Base-by-base conservation (phyloP, 2,113 vertebrate genomes). In the Campylorhamphus procurvoides region DNA sequence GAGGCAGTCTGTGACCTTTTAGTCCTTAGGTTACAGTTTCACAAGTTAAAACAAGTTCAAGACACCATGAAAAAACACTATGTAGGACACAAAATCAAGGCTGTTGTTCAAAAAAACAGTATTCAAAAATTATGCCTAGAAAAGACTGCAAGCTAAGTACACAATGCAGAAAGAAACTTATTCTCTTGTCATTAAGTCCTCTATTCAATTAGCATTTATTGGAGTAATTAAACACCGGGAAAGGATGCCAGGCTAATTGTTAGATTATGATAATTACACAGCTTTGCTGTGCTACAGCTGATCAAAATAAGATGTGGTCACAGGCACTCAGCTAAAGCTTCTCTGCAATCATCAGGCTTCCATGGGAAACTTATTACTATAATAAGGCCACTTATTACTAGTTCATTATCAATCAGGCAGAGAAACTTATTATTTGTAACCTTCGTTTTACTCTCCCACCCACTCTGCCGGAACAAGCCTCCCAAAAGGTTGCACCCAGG, bases 241-340 rank as follows among this genome's bases (percentile, higher is more conserved):
- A 98, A 98, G 97, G 98, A 98, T 98, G 98, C 98, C 96, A 97
- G 97, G 98, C 98, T 99, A 99, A 99, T 99, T 99, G 98, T 98
- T 98, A 99, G 98, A 99, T 99, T 98, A 99, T 98, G 98, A 98
- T 99, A 99, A 99, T 99, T 99, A 98, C 98, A 98, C 88, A 97
- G 98, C 98, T 99, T 98, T 98, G 98, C 98, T 98, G 96, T 98
- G 98, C 97, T 98, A 98, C 98, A 99, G 98, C 98, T 98, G 98
- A 99, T 98, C 97, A 97, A 97, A 98, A 97, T 96, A 98, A 98
- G 97, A 98, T 96, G 95, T 98, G 98, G 98, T 98, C 98, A 98
- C 85, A 97, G 91, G 63, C 97, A 98, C 96, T 98, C 91, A 94
- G 96, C 91, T 96, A 97, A 97, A 96, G 96, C 97, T 94, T 90